Percentiles rank a stretch among this genome's conserved stretches.
phyloP scores from a whole-genome alignment of 2,888 invertebrate genomes.

The Hydriomena furcata region DNA sequence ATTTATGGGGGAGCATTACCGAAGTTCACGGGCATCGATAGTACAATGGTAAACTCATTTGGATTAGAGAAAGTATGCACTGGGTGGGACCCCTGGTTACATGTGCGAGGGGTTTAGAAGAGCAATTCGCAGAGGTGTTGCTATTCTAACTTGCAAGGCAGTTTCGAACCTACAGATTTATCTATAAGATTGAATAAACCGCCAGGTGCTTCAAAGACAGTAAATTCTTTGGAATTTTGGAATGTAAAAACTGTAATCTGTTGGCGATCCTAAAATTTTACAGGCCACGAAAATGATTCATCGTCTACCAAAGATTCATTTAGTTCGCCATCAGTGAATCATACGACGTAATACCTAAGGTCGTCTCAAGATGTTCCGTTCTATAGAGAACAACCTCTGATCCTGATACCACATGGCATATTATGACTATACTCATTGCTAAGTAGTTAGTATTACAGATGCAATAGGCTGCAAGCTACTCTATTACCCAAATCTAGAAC shows the following conservation, averaged over 20 bases:
- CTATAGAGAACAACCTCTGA: neutral
- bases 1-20: slow-evolving; percentile 51
- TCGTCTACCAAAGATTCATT: slow-evolving; percentile 20
- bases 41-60: slow-evolving; percentile 16
- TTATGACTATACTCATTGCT: too few species aligned
- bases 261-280: neutral
- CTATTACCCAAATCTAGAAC: too few species aligned
- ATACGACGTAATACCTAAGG: neutral
- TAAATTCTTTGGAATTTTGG: neutral
- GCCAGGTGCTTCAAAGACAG: neutral
- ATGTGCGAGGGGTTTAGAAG: neutral
- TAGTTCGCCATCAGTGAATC: slow-evolving; percentile 26
- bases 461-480: too few species aligned
- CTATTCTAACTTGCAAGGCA: slow-evolving; percentile 16
- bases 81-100: neutral
- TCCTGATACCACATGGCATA: too few species aligned
- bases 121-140: slow-evolving; percentile 17
- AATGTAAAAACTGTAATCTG: neutral
- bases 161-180: neutral
- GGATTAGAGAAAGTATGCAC: slow-evolving; percentile 10
- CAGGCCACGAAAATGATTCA: slow-evolving; percentile 27
- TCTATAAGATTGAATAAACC: too few species aligned
- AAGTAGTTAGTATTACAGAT: too few species aligned
- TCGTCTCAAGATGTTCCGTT: neutral
- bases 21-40: slow-evolving; percentile 60